Conservation (phyloP, 2,113 vertebrate genomes). For the Athene cunicularia region DNA sequence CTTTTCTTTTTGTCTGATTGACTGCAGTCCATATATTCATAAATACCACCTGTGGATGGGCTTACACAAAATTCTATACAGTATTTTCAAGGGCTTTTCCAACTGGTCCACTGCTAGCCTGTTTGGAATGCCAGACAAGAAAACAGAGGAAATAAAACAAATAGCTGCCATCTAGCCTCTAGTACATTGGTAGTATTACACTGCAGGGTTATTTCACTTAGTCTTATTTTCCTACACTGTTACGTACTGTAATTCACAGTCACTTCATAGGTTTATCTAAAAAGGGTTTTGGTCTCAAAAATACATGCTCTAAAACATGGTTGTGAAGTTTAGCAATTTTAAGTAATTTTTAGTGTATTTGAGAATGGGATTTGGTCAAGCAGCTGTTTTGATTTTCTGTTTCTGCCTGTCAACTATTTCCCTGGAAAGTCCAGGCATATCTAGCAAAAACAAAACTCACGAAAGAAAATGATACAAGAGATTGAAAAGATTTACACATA, state of each 20-base stretch:
- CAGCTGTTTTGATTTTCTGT: constrained; percentile 7
- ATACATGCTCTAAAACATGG: neutral
- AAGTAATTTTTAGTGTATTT: neutral
- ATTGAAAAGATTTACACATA: neutral
- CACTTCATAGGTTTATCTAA: neutral
- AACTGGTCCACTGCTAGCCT: neutral
- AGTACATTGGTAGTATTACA: neutral
- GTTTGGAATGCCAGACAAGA: neutral
- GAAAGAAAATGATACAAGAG: neutral
- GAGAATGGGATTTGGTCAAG: neutral
- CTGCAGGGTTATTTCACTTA: neutral
- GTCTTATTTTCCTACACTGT: neutral
- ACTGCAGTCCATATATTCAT: neutral
- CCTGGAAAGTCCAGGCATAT: neutral
- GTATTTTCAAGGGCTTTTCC: neutral
- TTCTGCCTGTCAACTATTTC: neutral
- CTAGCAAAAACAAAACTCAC: neutral
- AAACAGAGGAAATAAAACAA: neutral
- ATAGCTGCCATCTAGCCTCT: neutral
- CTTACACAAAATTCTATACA: neutral
- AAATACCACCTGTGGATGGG: neutral
- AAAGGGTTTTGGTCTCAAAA: neutral
- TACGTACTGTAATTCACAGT: neutral
- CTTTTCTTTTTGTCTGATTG: neutral
- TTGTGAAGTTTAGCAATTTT: neutral